Conservation (phyloP, 2,888 invertebrate species). For the Troides oblongomaculatus region DNA sequence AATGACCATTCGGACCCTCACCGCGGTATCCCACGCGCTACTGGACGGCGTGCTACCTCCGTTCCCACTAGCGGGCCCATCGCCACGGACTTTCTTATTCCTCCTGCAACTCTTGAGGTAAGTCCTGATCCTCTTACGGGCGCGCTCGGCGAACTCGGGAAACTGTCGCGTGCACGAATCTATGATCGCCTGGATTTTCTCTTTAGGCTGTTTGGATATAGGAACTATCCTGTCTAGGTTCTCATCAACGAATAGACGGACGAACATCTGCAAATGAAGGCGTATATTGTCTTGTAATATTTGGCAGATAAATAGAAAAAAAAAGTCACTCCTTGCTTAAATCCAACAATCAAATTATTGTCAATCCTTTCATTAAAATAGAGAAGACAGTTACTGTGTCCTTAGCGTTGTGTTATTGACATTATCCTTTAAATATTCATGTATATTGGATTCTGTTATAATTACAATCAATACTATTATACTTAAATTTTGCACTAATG, state of each 20-base stretch:
- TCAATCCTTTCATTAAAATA: no score
- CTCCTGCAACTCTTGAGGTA: conserved; percentile 97
- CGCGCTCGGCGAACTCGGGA: conserved; percentile 96
- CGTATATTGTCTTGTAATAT: conserved; percentile 16
- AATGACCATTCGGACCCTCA: conserved; percentile 80
- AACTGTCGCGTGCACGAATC: conserved; percentile 98
- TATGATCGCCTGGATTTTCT: conserved; percentile 98
- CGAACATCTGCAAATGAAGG: conserved; percentile 91
- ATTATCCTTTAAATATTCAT: no score
- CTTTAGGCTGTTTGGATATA: conserved; percentile 98
- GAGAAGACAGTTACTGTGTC: no score
- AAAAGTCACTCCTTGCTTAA: not conserved
- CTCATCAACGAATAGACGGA: conserved; percentile 97
- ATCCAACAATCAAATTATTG: not conserved
- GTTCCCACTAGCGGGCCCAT: conserved; percentile 67
- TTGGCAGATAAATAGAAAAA: not conserved
- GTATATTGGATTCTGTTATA: no score
- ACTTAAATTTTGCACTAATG: not conserved
- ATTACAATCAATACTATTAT: not conserved
- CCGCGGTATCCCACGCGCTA: conserved; percentile 90
- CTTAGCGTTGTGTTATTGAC: no score
- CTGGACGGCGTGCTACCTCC: conserved; percentile 71
- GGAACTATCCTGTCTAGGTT: conserved; percentile 97
- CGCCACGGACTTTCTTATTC: conserved; percentile 95
- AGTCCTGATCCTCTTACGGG: conserved; percentile 95